These are phyloP conservation scores for Aurelia sp. DNA, from an alignment of 30 jellyfish, hydroid and myxozoan species.

Conservation along the genomic window DNA sequence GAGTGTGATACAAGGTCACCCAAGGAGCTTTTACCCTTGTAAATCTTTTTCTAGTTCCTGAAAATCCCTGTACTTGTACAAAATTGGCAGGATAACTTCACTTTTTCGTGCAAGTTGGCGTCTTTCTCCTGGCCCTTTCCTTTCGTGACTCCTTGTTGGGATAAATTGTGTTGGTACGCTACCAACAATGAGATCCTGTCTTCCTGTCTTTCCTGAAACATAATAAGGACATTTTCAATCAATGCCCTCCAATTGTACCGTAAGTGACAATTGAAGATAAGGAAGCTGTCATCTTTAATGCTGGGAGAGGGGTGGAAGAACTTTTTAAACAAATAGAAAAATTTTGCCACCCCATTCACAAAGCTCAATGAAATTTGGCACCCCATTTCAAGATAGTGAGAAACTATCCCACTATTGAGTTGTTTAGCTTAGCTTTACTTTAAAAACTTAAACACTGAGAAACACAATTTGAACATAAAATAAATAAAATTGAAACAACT, in stretches of 20 bases:
- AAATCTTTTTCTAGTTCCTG: constrained; percentile 11
- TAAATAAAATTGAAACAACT: no score
- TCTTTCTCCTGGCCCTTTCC: constrained; percentile 17
- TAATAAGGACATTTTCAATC: not conserved
- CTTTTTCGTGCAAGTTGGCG: constrained; percentile 24
- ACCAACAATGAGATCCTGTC: constrained; percentile 48
- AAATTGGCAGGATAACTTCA: constrained; percentile 35
- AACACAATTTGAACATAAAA: no score
- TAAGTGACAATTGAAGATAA: not conserved
- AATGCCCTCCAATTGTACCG: not conserved
- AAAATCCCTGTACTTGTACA: constrained; percentile 54
- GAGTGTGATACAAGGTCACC: constrained; percentile 27
- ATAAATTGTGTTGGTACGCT: constrained; percentile 38
- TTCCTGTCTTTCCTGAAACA: constrained; percentile 48
- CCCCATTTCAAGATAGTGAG: not conserved
- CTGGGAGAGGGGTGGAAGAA: no score
- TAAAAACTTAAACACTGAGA: no score
- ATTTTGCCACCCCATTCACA: not conserved
- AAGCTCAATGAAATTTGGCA: no score
- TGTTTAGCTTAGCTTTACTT: no score
- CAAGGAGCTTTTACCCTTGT: constrained; percentile 29
- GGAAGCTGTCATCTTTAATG: no score
- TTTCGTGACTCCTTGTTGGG: constrained; percentile 30
- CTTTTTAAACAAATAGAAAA: no score
- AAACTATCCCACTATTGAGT: not conserved